A percentile compares a stretch with the other conserved stretches of the same genome.
These are phyloP conservation scores for Agrochola lota DNA, from an alignment of 2,888 invertebrate species.

Conservation along the genomic window DNA sequence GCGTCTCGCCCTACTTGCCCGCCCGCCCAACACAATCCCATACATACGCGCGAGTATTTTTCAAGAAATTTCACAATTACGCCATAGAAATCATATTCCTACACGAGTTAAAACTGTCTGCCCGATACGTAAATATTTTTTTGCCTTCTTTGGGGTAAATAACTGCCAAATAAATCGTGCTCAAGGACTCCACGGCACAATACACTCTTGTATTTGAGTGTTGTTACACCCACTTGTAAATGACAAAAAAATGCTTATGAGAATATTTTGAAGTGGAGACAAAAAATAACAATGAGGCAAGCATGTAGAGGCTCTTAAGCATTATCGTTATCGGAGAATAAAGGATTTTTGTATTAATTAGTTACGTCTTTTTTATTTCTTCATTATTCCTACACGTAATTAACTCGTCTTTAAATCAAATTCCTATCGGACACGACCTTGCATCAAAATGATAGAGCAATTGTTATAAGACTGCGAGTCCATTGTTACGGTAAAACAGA, in stretches of 20 bases:
- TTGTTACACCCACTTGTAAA: slow-evolving; percentile 50
- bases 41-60: slow-evolving; percentile 56
- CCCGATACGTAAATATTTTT: not conserved
- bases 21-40: slow-evolving; percentile 80
- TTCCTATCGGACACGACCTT: slow-evolving; percentile 32
- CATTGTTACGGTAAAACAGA: slow-evolving; percentile 66
- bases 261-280: slow-evolving; percentile 50
- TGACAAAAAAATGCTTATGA: slow-evolving; percentile 54
- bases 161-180: slow-evolving; percentile 71
- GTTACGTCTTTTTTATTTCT: slow-evolving; percentile 20
- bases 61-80: slow-evolving; percentile 26
- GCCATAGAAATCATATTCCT: not conserved
- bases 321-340: slow-evolving; percentile 20
- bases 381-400: slow-evolving; percentile 12
- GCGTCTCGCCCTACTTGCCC: slow-evolving; percentile 88
- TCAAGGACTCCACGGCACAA: slow-evolving; percentile 67
- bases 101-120: not conserved
- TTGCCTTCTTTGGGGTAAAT: not conserved
- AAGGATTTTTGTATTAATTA: slow-evolving; percentile 15
- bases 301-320: slow-evolving; percentile 24
- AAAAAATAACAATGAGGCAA: slow-evolving; percentile 61
- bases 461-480: slow-evolving; percentile 51
- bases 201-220: slow-evolving; percentile 60
- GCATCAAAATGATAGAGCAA: slow-evolving; percentile 39
- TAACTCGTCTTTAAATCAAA: slow-evolving; percentile 31